phyloP scores from a whole-genome alignment of 2,113 vertebrate genomes.

The Chaenocephalus aceratus region DNA sequence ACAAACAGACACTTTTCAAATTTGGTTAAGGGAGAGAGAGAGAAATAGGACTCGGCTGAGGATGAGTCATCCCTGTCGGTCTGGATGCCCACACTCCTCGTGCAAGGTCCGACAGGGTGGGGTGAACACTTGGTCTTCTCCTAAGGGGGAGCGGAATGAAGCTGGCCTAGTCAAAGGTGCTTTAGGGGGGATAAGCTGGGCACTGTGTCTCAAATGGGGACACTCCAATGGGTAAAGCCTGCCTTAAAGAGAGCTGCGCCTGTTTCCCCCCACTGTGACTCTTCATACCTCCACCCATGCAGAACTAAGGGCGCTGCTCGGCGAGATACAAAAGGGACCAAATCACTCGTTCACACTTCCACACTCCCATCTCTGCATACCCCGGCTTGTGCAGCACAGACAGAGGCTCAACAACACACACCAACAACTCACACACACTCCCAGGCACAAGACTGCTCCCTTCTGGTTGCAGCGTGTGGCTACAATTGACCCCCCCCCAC shows the following conservation, averaged over 20 bases:
- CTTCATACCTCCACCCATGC: conserved; percentile 71
- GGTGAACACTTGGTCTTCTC: conserved; percentile 11
- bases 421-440: neutral
- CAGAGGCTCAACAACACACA: conserved; percentile 30
- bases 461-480: conserved; percentile 48
- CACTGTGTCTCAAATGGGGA: conserved; percentile 76
- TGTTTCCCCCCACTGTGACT: conserved; percentile 63
- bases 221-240: conserved; percentile 79
- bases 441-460: conserved; percentile 72
- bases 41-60: conserved; percentile 44
- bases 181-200: conserved; percentile 70
- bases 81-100: conserved; percentile 55
- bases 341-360: conserved; percentile 68
- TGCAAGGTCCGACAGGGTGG: conserved; percentile 38
- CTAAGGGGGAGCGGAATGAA: conserved; percentile 6
- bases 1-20: conserved; percentile 65
- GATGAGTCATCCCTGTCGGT: conserved; percentile 71
- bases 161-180: conserved; percentile 71
- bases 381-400: conserved; percentile 39
- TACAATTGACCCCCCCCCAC: conserved; percentile 27
- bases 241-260: conserved; percentile 61
- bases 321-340: conserved; percentile 68
- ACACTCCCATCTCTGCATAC: conserved; percentile 61
- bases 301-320: conserved; percentile 76
- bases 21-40: conserved; percentile 62